Evolutionary conservation across 1,140 invertebrate genomes (phyloP).

Genomic region (Philopotamus ludificatus): DNA sequence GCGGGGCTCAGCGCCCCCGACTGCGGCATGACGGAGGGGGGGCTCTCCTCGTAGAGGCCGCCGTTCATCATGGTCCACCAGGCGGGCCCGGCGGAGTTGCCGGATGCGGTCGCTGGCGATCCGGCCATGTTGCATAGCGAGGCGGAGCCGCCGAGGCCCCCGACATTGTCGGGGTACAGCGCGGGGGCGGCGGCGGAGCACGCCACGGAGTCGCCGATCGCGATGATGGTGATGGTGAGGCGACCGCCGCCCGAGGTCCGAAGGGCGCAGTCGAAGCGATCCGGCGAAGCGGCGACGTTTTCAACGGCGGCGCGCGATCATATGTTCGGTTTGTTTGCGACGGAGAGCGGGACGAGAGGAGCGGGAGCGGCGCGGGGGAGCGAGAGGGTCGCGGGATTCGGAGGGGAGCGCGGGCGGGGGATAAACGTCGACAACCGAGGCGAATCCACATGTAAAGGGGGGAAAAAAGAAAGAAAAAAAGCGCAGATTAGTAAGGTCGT

Average conservation of each 20-base stretch:
- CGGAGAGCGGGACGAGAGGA: slow-evolving; percentile 42
- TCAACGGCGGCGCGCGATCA: neutral
- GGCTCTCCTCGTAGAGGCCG: slow-evolving; percentile 71
- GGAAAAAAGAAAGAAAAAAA: slow-evolving; percentile 33
- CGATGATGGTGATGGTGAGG: slow-evolving; percentile 62
- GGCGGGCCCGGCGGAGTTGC: slow-evolving; percentile 73
- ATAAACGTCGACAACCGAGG: slow-evolving; percentile 21
- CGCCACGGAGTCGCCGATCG: slow-evolving; percentile 76
- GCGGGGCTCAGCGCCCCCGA: slow-evolving; percentile 52
- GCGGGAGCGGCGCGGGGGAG: slow-evolving; percentile 44
- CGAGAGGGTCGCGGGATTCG: slow-evolving; percentile 10
- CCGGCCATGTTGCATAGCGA: slow-evolving; percentile 69
- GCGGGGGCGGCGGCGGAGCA: slow-evolving; percentile 72
- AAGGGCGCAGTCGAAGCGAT: slow-evolving; percentile 22
- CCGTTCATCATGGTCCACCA: slow-evolving; percentile 84
- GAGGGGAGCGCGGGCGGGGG: slow-evolving; percentile 22
- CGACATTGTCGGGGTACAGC: slow-evolving; percentile 76
- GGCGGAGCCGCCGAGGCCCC: slow-evolving; percentile 66
- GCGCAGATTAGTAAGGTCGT: slow-evolving; percentile 34
- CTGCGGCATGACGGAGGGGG: slow-evolving; percentile 61
- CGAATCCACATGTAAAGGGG: slow-evolving; percentile 35
- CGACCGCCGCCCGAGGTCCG: slow-evolving; percentile 38
- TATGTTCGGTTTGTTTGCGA: slow-evolving; percentile 28
- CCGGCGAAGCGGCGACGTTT: slow-evolving; percentile 6
- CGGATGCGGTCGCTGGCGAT: slow-evolving; percentile 75